Evolutionary conservation across 2,888 invertebrate genomes (phyloP), one percentile per base, ranked within the genome.

Genomic region (Lithophane ornitopus): DNA sequence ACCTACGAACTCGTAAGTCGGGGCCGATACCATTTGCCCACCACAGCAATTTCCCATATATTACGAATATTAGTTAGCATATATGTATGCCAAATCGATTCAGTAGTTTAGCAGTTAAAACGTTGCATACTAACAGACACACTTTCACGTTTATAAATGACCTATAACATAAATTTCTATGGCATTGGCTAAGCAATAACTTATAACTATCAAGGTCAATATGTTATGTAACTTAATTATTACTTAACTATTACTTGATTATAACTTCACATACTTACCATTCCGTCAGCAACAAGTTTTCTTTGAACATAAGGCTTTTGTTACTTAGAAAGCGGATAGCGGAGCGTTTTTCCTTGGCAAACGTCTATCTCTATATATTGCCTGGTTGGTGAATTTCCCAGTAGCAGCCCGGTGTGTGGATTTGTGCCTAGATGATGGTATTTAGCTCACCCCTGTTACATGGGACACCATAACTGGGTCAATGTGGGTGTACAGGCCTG

Each of bases 191-290:
- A 3, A n/a, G 49, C 63, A 80, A 63, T 52, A 41, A 44, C 12
- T 79, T 26, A 28, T 59, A 41, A 41, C 6, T 34, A 44, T 49
- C 73, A 77, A 80, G 80, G 73, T 52, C 34, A 39, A 4, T 58
- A 1, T 14, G 22, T 77, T 58, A 65, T 52, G 44, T 65, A 65
- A 80, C 49, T 34, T 19, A 41, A 8, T 4, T 54, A 28, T 34
- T 52, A 58, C 72, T 63, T 19, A 41, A 8, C 34, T 54, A 28
- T 34, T 52, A 58, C 72, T 63, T 56, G 34, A 19, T 4, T 52
- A 19, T 41, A 49, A 67, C 22, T 77, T 58, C 2, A 49, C 28
- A 14, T 41, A 28, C 14, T 19, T 19, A 22, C 49, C 8, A n/a
- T 4, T 77, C 12, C 14, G 34, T 77, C 7, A 34, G 61, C 44